phyloP scores from a whole-genome alignment of 2,113 vertebrate genomes.

The Pelodiscus sinensis region DNA sequence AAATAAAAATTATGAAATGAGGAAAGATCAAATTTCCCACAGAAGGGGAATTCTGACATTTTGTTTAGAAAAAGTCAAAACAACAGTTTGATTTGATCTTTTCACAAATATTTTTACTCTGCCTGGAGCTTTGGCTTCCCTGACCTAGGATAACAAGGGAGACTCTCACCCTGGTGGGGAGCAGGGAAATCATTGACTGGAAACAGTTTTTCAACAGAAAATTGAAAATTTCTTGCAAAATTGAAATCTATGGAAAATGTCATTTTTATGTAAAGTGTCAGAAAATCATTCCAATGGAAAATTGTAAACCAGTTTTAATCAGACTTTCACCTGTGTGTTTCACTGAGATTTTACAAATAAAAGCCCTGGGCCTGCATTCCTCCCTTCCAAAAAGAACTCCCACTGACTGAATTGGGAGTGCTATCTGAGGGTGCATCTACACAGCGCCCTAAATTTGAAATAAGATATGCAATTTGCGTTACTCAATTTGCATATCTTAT shows the following conservation, averaged over 20 bases:
- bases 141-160: background rate
- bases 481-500: too few species aligned
- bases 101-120: background rate
- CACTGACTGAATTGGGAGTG: accelerated
- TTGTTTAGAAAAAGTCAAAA: background rate
- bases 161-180: background rate
- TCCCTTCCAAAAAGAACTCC: background rate
- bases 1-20: background rate
- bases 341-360: background rate
- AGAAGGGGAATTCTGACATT: background rate
- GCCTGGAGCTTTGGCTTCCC: background rate
- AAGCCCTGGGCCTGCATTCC: background rate
- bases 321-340: background rate
- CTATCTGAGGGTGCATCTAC: background rate
- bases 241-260: background rate
- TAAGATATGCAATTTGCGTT: too few species aligned
- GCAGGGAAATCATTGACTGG: background rate
- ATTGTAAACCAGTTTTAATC: background rate
- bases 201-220: background rate
- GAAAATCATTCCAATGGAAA: background rate
- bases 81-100: background rate
- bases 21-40: background rate
- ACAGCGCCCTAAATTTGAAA: too few species aligned
- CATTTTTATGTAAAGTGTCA: background rate
- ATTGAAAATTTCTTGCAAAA: background rate